Percentiles rank a stretch among this genome's conserved stretches.
Conservation (phyloP, 2,797 vertebrate genomes). For the Malacoctenus gilli region DNA sequence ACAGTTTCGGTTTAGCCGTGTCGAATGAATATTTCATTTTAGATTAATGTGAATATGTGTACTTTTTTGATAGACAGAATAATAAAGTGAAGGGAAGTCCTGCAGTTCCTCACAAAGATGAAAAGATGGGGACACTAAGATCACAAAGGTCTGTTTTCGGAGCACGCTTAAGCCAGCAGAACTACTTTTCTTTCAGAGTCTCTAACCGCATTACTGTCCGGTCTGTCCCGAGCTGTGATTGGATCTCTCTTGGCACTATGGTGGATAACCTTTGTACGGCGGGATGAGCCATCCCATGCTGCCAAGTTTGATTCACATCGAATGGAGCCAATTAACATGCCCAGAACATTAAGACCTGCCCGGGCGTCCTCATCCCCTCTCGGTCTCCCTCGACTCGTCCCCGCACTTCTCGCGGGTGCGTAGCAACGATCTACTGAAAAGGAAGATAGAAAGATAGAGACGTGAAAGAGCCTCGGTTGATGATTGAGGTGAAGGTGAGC, state of each 20-base stretch:
- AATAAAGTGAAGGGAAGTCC: too few relatives aligned
- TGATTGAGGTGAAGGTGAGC: slow-evolving; percentile 30
- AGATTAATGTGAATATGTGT: neutral
- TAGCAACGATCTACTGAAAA: slow-evolving; percentile 24
- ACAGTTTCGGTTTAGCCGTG: neutral
- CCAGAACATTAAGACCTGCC: slow-evolving; percentile 53
- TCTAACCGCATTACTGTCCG: slow-evolving; percentile 44
- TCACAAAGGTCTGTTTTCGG: slow-evolving; percentile 17
- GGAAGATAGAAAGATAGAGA: slow-evolving; percentile 19
- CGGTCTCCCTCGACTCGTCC: slow-evolving; percentile 28
- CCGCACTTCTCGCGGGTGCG: slow-evolving; percentile 20
- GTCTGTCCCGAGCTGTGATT: slow-evolving; percentile 43
- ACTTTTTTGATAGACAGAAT: too few relatives aligned
- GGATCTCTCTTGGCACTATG: slow-evolving; percentile 48
- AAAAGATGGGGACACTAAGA: too few relatives aligned
- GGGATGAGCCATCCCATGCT: slow-evolving; percentile 45
- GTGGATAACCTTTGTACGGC: slow-evolving; percentile 54
- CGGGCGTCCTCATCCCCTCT: slow-evolving; percentile 34
- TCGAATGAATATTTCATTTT: neutral
- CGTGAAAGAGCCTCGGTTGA: slow-evolving; percentile 4
- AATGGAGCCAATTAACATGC: slow-evolving; percentile 63
- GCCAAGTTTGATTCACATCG: slow-evolving; percentile 64
- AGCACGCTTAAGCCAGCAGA: slow-evolving; percentile 10
- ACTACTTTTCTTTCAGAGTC: slow-evolving; percentile 30
- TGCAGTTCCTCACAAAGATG: too few relatives aligned